Evolutionary conservation across 2,888 invertebrate genomes (phyloP).

Genomic region (Chrysolina oricalcia): DNA sequence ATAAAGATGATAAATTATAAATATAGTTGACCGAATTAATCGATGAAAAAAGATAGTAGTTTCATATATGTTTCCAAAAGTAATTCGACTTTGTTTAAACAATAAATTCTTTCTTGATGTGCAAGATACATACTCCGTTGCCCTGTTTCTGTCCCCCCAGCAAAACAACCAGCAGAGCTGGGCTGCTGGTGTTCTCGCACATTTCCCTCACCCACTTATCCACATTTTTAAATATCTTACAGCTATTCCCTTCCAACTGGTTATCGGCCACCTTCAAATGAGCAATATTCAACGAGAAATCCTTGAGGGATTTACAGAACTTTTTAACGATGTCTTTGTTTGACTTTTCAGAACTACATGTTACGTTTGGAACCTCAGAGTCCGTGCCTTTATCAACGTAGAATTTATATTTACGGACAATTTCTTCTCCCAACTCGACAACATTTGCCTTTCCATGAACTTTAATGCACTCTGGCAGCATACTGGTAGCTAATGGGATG

Average conservation of each 20-base stretch:
- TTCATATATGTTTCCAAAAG: conserved; percentile 16
- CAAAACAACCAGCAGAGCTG: conserved; percentile 75
- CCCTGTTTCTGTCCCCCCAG: conserved; percentile 76
- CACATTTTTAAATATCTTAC: conserved; percentile 68
- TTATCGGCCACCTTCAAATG: conserved; percentile 76
- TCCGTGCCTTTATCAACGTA: conserved; percentile 75
- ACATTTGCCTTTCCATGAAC: conserved; percentile 73
- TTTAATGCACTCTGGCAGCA: conserved; percentile 72
- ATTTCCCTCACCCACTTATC: conserved; percentile 78
- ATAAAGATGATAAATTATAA: conserved; percentile 16
- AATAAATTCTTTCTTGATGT: conserved; percentile 61
- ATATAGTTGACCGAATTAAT: conserved; percentile 10
- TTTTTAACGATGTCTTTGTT: conserved; percentile 64
- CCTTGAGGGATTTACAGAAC: conserved; percentile 66
- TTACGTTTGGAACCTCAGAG: conserved; percentile 71
- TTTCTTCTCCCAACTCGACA: conserved; percentile 75
- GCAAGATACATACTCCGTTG: conserved; percentile 69
- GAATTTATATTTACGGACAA: conserved; percentile 78
- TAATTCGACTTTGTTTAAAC: conserved; percentile 15
- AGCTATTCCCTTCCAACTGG: conserved; percentile 70
- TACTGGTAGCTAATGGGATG: conserved; percentile 75
- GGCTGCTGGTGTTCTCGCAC: conserved; percentile 73
- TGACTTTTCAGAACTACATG: conserved; percentile 73
- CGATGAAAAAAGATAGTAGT: background rate
- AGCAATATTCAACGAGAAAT: conserved; percentile 78